Percentiles rank a stretch among this genome's conserved stretches.
Evolutionary conservation across 2,888 invertebrate genomes (phyloP).

Genomic region (Agriopis aurantiaria): DNA sequence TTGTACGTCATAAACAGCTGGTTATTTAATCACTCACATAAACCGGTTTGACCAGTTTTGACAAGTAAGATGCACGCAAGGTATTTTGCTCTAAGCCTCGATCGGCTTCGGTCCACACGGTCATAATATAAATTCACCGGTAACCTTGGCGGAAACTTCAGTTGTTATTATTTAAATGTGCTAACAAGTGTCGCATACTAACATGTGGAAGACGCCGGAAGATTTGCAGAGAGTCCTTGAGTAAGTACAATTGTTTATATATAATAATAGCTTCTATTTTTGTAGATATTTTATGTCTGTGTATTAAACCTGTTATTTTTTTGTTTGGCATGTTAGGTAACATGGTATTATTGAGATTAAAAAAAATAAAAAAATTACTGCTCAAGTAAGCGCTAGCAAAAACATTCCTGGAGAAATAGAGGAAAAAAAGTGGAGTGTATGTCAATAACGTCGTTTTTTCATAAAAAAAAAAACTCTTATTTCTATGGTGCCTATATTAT

Average conservation of each 20-base stretch:
- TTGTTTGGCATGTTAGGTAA: not conserved
- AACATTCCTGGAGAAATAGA: too few relatives aligned
- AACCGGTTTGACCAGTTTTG: constrained; percentile 25
- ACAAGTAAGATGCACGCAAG: constrained; percentile 5
- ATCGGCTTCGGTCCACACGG: constrained; percentile 4
- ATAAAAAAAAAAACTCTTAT: too few relatives aligned
- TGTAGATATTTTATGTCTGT: not conserved
- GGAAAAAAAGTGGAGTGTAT: too few relatives aligned
- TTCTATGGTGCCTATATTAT: too few relatives aligned
- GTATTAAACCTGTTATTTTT: constrained; percentile 5
- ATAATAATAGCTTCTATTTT: not conserved
- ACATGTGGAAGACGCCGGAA: constrained; percentile 60
- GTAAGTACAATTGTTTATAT: constrained; percentile 55
- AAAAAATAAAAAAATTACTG: not conserved
- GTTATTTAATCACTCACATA: constrained; percentile 9
- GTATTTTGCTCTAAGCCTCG: constrained; percentile 15
- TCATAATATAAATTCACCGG: constrained; percentile 23
- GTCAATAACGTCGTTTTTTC: too few relatives aligned
- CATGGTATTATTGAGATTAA: not conserved
- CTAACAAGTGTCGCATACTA: constrained; percentile 37
- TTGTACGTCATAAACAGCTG: constrained; percentile 3
- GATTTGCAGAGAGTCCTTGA: constrained; percentile 54
- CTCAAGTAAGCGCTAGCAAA: too few relatives aligned
- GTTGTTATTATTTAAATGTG: constrained; percentile 32
- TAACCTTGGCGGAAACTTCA: constrained; percentile 16